These are phyloP conservation scores for Aptenodytes patagonicus DNA, from an alignment of 2,113 vertebrate genomes.

Conservation along the genomic window DNA sequence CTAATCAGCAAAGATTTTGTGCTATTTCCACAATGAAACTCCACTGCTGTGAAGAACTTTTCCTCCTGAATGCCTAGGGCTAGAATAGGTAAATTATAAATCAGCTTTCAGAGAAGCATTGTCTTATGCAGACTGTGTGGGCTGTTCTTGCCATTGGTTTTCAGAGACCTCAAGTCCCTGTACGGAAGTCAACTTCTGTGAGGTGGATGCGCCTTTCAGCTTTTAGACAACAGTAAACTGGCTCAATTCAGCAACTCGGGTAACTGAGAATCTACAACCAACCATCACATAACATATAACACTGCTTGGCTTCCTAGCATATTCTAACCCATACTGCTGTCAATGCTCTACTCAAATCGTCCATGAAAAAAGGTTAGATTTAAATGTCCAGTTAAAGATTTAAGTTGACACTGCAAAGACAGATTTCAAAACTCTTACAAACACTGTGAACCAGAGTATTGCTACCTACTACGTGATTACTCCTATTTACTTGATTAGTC, in stretches of 20 bases:
- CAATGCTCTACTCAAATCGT: neutral
- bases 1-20: neutral
- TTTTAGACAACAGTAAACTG: neutral
- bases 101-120: neutral
- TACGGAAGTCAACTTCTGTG: rapidly evolving
- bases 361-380: neutral
- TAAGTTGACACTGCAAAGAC: neutral
- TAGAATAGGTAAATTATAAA: neutral
- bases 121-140: rapidly evolving
- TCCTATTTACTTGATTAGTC: neutral
- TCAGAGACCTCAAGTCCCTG: neutral
- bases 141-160: neutral
- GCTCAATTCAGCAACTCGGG: neutral
- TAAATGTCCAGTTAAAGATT: neutral
- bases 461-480: neutral
- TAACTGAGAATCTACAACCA: neutral
- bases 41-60: neutral
- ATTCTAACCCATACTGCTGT: neutral
- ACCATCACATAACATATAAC: neutral
- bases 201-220: neutral
- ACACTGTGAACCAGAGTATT: neutral
- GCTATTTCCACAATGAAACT: neutral
- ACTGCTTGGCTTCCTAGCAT: neutral
- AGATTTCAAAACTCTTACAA: neutral
- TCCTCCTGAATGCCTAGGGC: neutral